Base-by-base conservation (phyloP, 2,797 vertebrate genomes). In the Trachurus trachurus region DNA sequence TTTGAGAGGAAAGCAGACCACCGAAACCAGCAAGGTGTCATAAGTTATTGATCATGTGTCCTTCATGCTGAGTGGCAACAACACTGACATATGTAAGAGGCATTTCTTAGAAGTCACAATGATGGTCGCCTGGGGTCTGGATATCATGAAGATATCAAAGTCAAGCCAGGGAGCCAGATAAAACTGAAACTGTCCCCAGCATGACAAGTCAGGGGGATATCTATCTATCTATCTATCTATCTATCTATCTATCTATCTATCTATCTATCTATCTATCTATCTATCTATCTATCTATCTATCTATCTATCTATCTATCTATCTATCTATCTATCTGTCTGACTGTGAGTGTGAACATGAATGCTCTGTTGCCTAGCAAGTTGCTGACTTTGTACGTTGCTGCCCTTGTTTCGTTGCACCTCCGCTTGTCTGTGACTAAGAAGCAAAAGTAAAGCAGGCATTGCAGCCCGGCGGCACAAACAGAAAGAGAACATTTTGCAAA, bases 401-500 rank as follows among this genome's bases (percentile, higher is more conserved):
- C 76, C 82, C 89, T 88, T 81, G 77, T 91, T 88, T 76, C 47
- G 45, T 39, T 82, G 81, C 45, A 80, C 64, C 67, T 75, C 75
- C 68, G 66, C 73, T 73, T 37, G 65, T 76, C 45, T 81, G 76
- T 88, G 84, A 80, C 74, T 76, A 80, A 77, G 66, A 83, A 78
- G 86, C 76, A 66, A 76, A 87, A 80, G 81, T 50, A 83, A 87
- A 83, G 81, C 80, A 71, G 66, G 67, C 78, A 39, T 40, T 72
- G 77, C 76, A 75, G 86, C 89, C 80, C 62, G 5, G 79, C 42
- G 66, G 87, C 83, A 72, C 81, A 85, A 85, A 85, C 66, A 84
- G 78, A 84, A 79, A 60, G 44, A 70, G 83, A 85, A 83, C 85
- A 89, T 89, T 91, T 90, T 87, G 83, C 86, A 90, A 91, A 88